These are phyloP conservation scores for Morinoia aosen DNA, from an alignment of 2,888 invertebrate genomes.

Conservation along the genomic window DNA sequence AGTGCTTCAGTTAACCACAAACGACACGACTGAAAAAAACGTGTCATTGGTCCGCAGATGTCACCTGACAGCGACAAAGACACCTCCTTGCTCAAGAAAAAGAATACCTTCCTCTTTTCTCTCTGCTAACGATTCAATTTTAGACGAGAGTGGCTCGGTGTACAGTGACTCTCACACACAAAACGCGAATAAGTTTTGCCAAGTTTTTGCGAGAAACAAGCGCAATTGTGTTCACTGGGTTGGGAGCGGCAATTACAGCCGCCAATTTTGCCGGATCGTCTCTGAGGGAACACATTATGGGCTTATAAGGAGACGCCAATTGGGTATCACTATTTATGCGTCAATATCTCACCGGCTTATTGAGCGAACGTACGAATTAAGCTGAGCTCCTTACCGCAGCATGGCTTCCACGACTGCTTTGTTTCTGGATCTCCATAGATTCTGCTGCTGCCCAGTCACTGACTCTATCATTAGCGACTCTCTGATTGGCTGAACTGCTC, in stretches of 20 bases:
- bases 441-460: not conserved
- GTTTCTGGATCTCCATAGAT: slow-evolving; percentile 12
- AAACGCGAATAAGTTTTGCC: not conserved
- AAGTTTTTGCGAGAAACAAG: not conserved
- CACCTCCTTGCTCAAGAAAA: not conserved
- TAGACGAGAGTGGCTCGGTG: not conserved
- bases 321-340: slow-evolving; percentile 29
- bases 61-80: slow-evolving; percentile 3
- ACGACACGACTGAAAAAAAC: not conserved
- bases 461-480: slow-evolving; percentile 10
- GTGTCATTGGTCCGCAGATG: not conserved
- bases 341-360: slow-evolving; percentile 15
- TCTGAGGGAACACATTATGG: not conserved
- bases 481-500: not conserved
- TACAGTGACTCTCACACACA: not conserved
- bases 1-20: not conserved
- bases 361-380: not conserved
- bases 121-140: not conserved
- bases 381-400: not conserved
- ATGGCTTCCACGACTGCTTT: not conserved
- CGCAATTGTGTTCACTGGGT: not conserved
- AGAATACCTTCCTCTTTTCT: not conserved
- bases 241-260: not conserved
- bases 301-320: slow-evolving; percentile 33
- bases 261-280: not conserved